Conservation (phyloP, 2,113 vertebrate species). For the Prionailurus viverrinus region DNA sequence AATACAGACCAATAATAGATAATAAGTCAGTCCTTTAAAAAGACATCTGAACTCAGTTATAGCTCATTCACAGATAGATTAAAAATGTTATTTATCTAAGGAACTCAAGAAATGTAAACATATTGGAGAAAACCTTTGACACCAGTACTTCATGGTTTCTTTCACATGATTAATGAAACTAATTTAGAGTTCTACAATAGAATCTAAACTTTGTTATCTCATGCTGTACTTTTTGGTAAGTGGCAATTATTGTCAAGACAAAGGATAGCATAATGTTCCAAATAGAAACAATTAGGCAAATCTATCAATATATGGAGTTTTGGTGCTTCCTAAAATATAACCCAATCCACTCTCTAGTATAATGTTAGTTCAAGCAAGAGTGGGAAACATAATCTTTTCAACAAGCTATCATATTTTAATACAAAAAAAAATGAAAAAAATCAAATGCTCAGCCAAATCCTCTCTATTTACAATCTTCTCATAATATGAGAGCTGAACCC, state of each 20-base stretch:
- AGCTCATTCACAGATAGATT: background rate
- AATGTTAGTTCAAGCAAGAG: background rate
- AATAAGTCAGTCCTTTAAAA: conserved; percentile 42
- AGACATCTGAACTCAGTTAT: background rate
- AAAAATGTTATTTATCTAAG: background rate
- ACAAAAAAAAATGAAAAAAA: background rate
- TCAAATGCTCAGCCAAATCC: background rate
- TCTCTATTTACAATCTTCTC: background rate
- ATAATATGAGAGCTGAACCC: background rate
- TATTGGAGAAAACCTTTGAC: background rate
- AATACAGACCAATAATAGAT: background rate
- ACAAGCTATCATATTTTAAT: background rate
- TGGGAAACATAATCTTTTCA: background rate
- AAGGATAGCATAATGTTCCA: background rate
- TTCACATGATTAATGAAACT: conserved; percentile 3
- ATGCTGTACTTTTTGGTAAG: background rate
- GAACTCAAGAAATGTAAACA: background rate
- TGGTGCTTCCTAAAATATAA: conserved; percentile 1
- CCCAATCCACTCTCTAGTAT: background rate
- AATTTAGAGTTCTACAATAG: background rate
- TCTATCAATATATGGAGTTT: background rate
- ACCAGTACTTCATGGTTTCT: background rate
- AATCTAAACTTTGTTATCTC: background rate
- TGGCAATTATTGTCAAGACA: background rate
- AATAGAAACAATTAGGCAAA: background rate